Conservation (phyloP, 1,140 invertebrate genomes). For the Trigoniulus corallinus region DNA sequence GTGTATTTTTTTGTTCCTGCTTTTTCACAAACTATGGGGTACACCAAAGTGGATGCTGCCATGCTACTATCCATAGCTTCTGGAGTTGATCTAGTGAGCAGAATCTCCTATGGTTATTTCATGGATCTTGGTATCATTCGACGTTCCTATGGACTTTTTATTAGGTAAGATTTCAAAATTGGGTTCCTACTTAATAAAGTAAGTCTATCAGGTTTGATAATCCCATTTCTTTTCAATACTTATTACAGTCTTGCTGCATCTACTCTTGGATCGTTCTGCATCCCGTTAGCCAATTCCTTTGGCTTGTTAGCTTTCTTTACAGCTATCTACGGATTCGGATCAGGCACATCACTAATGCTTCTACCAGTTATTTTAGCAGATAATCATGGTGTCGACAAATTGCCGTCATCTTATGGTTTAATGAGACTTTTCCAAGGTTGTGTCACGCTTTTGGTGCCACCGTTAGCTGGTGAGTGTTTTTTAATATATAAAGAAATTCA, state of each 20-base stretch:
- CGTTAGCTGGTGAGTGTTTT: conserved; percentile 5
- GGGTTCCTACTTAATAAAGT: neutral
- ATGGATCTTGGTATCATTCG: conserved; percentile 51
- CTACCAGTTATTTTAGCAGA: conserved; percentile 7
- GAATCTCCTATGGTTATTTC: conserved; percentile 47
- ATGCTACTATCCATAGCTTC: conserved; percentile 3
- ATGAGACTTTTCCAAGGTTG: conserved; percentile 3
- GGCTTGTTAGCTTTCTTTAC: neutral
- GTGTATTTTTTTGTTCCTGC: conserved; percentile 7
- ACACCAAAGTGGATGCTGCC: neutral
- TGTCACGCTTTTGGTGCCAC: neutral
- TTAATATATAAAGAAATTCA: neutral
- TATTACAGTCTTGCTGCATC: neutral
- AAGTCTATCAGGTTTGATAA: neutral
- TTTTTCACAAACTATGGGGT: neutral
- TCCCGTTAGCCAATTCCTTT: neutral
- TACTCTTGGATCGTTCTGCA: neutral
- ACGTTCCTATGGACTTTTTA: conserved; percentile 46
- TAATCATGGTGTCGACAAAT: conserved; percentile 7
- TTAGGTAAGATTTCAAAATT: conserved; percentile 33
- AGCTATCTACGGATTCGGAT: conserved; percentile 4
- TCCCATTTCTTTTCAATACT: conserved; percentile 1
- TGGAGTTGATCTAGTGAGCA: conserved; percentile 44
- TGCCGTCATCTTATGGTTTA: conserved; percentile 5
- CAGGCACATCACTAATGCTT: conserved; percentile 7